Conservation (phyloP, 2,113 vertebrate species). For the Eidolon helvum region DNA sequence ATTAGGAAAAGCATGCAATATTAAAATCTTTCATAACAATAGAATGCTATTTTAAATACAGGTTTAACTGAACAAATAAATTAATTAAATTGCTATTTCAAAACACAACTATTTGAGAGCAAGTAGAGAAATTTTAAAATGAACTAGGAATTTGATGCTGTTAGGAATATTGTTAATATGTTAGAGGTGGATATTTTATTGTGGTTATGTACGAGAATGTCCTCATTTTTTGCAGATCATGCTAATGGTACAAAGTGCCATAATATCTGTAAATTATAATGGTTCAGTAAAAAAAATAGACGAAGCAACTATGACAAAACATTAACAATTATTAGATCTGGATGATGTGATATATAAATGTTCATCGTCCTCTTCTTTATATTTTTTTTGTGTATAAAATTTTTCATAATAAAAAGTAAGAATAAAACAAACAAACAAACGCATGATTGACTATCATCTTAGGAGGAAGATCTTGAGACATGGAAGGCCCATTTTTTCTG, state of each 20-base stretch:
- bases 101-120: not conserved
- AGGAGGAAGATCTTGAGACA: not conserved
- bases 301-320: not conserved
- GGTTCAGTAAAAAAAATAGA: not conserved
- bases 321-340: not conserved
- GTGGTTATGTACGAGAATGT: not conserved
- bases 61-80: not conserved
- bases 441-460: not conserved
- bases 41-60: not conserved
- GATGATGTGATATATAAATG: too few species aligned
- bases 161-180: not conserved
- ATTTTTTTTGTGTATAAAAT: not conserved
- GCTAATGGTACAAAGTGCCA: not conserved
- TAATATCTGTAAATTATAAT: not conserved
- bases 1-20: not conserved
- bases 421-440: not conserved
- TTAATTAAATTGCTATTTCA: not conserved
- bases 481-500: not conserved
- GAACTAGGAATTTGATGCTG: not conserved
- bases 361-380: not conserved
- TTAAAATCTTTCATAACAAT: not conserved
- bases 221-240: not conserved
- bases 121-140: not conserved
- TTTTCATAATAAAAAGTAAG: not conserved
- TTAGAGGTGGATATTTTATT: not conserved